A percentile compares a stretch with the other conserved stretches of the same genome.
phyloP scores from a whole-genome alignment of 2,113 vertebrate species.

The Daphoenositta chrysoptera region DNA sequence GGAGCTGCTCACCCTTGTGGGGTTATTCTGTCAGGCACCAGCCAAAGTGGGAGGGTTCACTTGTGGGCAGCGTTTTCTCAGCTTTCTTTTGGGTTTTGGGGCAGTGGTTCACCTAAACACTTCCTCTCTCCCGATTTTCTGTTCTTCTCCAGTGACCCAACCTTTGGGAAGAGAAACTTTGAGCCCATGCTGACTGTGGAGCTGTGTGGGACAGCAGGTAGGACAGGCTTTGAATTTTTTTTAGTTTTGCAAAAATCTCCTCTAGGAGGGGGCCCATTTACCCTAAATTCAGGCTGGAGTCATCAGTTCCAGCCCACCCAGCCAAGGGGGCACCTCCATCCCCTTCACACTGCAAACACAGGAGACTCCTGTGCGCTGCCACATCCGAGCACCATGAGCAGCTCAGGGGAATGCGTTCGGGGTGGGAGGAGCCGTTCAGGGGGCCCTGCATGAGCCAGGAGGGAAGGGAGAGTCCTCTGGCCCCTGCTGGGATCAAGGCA shows the following conservation, averaged over 20 bases:
- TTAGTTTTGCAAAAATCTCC: background rate
- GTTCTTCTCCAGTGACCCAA: constrained; percentile 50
- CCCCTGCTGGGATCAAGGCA: background rate
- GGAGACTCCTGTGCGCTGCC: background rate
- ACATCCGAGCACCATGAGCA: fast-evolving
- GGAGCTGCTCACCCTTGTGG: background rate
- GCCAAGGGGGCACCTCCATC: background rate
- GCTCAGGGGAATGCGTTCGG: fast-evolving
- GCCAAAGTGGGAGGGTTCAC: background rate
- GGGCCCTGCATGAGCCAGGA: background rate
- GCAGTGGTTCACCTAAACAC: background rate
- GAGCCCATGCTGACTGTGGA: constrained; percentile 90
- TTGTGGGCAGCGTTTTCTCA: background rate
- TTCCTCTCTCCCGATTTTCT: background rate
- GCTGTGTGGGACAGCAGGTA: constrained; percentile 97
- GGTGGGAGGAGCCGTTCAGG: background rate
- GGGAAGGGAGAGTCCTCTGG: background rate
- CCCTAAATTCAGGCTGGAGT: background rate
- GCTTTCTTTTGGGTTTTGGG: background rate
- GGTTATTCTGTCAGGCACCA: background rate
- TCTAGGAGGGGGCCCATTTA: background rate
- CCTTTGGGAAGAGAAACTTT: constrained; percentile 82
- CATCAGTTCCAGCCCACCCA: background rate
- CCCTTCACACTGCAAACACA: background rate
- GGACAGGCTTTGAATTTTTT: background rate